Evolutionary conservation across 1,140 invertebrate species (phyloP), one percentile per base, ranked within the genome.

Genomic region (Coelopa frigida): DNA sequence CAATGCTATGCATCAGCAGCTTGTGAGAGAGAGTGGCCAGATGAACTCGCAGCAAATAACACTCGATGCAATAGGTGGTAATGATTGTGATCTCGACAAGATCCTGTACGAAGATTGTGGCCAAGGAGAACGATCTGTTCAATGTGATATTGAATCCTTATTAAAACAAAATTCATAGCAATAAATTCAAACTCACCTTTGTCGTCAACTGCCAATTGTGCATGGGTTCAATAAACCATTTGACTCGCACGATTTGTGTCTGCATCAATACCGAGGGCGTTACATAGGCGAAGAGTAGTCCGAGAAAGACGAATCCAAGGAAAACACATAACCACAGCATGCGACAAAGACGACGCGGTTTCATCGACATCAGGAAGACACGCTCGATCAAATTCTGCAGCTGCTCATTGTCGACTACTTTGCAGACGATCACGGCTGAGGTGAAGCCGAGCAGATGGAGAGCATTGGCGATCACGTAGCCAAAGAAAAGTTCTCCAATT

Each of bases 351-450:
- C 75, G 75, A 46, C 75, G 81, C 20, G 85, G 84, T 14, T 60
- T 56, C 23, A 61, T 50, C 2, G 55, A 64, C 23, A 62, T 60
- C 8, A 68, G 50, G 22, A 67, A 68, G 53, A 89, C 87, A 54
- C 87, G 79, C 70, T 93, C 89, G 80, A 93, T 90, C n/a, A 93
- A 71, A 70, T 87, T 87, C 61, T 89, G 87, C 23, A 93, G 68
- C 52, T 91, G 86, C 62, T 93, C 88, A 61, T 89, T 89, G 66
- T 91, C 85, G 36, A 84, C 81, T 45, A 87, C 77, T 52, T 89
- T 74, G 64, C 89, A 89, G 33, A 89, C 73, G 53, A 83, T 79
- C 41, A 90, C 71, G 0, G 85, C 84, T 46, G 89, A 85, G 2
- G 89, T 51, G 55, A 85, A 92, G 1, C 84, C 85, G 20, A 77